phyloP scores from a whole-genome alignment of 1,140 invertebrate species.

The Apolygus lucorum region DNA sequence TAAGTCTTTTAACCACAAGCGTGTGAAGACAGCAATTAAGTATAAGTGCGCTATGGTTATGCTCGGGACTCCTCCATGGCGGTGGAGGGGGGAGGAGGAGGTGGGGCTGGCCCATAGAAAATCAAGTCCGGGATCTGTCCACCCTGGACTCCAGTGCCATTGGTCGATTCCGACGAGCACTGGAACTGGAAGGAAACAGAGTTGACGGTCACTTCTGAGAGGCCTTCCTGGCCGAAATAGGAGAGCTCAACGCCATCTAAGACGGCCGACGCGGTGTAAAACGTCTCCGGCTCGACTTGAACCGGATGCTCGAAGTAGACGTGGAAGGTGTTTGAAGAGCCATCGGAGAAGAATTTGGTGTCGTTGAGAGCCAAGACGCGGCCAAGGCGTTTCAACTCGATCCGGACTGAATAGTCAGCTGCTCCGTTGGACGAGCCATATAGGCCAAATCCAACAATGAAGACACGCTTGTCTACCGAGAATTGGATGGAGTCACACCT shows the following conservation, averaged over 20 bases:
- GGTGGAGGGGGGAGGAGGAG: background rate
- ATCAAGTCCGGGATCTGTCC: slow-evolving; percentile 90
- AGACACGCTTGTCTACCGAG: slow-evolving; percentile 83
- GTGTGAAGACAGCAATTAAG: too few species aligned
- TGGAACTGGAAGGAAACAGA: slow-evolving; percentile 90
- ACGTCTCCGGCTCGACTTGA: slow-evolving; percentile 81
- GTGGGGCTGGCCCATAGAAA: slow-evolving; percentile 67
- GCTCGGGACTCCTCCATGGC: background rate
- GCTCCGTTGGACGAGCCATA: slow-evolving; percentile 87
- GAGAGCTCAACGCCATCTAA: slow-evolving; percentile 83
- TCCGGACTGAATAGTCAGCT: slow-evolving; percentile 82
- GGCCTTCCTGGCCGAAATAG: slow-evolving; percentile 91
- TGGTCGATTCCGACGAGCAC: slow-evolving; percentile 86
- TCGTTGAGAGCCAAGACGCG: slow-evolving; percentile 78
- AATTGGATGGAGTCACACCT: slow-evolving; percentile 89
- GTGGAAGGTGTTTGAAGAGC: slow-evolving; percentile 86
- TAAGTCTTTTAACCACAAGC: too few species aligned
- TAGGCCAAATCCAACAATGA: slow-evolving; percentile 83
- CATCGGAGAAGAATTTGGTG: slow-evolving; percentile 87
- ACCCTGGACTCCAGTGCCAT: slow-evolving; percentile 87
- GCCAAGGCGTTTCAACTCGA: slow-evolving; percentile 77
- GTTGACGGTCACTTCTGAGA: slow-evolving; percentile 81
- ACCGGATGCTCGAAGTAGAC: slow-evolving; percentile 89
- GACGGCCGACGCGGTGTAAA: slow-evolving; percentile 83
- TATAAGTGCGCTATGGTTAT: too few species aligned